Percentiles rank a stretch among this genome's conserved stretches.
phyloP scores from a whole-genome alignment of 2,113 vertebrate genomes.

The Todiramphus chloris region DNA sequence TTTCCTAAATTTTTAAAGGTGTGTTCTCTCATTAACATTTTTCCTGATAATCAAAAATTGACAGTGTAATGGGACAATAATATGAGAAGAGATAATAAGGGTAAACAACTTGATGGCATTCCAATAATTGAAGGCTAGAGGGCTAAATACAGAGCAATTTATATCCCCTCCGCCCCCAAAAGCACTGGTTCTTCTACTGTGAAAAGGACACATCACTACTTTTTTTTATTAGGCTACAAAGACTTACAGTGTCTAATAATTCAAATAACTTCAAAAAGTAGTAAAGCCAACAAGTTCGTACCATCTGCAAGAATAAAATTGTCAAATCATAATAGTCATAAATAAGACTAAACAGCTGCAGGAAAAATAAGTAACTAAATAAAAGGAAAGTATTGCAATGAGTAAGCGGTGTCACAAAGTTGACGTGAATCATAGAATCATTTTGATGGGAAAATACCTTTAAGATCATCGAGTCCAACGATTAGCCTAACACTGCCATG shows the following conservation, averaged over 20 bases:
- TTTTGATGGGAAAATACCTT: too few species aligned
- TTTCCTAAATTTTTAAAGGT: background rate
- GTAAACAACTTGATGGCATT: background rate
- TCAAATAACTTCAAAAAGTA: conserved; percentile 98
- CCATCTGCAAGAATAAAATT: conserved; percentile 82
- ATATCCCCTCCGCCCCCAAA: background rate
- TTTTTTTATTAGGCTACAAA: background rate
- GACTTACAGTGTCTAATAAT: conserved; percentile 96
- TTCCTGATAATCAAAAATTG: background rate
- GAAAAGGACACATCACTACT: background rate
- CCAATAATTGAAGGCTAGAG: background rate
- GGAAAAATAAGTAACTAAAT: too few species aligned
- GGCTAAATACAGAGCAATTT: background rate
- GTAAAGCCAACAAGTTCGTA: conserved; percentile 90
- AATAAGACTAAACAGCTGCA: background rate
- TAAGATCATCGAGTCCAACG: too few species aligned
- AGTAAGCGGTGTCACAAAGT: too few species aligned
- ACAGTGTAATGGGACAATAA: background rate
- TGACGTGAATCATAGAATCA: too few species aligned
- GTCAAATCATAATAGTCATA: background rate
- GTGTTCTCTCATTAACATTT: background rate
- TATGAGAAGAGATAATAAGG: background rate
- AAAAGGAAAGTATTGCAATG: too few species aligned
- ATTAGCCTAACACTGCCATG: too few species aligned
- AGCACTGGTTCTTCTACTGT: background rate